Evolutionary conservation across 1,140 invertebrate genomes (phyloP).

Genomic region (Drosophila dunni): DNA sequence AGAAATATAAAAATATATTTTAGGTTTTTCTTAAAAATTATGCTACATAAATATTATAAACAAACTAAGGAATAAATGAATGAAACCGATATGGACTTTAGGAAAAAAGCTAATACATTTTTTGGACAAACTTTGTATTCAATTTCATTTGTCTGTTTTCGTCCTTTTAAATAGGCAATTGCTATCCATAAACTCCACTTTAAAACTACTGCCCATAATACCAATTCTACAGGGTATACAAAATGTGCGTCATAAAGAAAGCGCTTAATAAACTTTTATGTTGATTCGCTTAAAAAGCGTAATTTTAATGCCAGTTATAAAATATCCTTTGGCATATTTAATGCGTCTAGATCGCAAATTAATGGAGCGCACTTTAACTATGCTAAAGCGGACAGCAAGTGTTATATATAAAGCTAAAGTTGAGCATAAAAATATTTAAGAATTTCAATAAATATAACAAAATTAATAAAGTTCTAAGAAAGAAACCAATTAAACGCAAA

Average conservation of each 20-base stretch:
- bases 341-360: conserved; percentile 28
- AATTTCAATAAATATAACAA: conserved; percentile 8
- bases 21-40: no score
- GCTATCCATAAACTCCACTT: neutral
- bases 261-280: conserved; percentile 59
- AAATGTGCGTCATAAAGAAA: conserved; percentile 44
- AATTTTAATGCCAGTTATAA: conserved; percentile 60
- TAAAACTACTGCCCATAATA: neutral
- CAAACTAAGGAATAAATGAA: no score
- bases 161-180: no score
- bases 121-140: no score
- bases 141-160: no score
- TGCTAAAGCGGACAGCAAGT: conserved; percentile 19
- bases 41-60: no score
- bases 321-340: conserved; percentile 55
- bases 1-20: no score
- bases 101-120: no score
- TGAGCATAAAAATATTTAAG: conserved; percentile 13
- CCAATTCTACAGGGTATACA: conserved; percentile 5
- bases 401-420: conserved; percentile 34
- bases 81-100: no score
- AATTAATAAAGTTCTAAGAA: neutral
- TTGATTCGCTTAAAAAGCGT: conserved; percentile 43
- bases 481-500: neutral
- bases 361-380: conserved; percentile 13